phyloP scores from a whole-genome alignment of 2,888 invertebrate genomes.

The Lagria hirta region DNA sequence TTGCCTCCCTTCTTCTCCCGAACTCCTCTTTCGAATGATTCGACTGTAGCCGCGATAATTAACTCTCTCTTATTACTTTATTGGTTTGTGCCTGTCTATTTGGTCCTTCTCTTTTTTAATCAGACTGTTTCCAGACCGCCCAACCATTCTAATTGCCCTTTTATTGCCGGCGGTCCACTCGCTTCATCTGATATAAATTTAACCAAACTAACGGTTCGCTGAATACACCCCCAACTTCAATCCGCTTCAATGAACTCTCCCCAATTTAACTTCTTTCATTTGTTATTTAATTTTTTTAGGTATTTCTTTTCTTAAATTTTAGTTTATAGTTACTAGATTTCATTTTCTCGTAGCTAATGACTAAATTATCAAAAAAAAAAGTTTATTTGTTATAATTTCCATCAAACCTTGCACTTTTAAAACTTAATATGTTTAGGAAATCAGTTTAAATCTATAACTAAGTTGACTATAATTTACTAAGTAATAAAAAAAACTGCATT shows the following conservation, averaged over 20 bases:
- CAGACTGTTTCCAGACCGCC: conserved; percentile 53
- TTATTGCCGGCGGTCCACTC: conserved; percentile 51
- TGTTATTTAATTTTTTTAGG: conserved; percentile 37
- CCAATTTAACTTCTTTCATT: conserved; percentile 45
- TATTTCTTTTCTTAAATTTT: conserved; percentile 32
- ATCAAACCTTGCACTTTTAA: no score
- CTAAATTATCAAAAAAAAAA: conserved; percentile 1
- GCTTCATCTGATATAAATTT: conserved; percentile 51
- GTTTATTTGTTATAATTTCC: no score
- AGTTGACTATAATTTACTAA: no score
- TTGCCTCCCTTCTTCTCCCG: conserved; percentile 12
- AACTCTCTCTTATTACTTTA: conserved; percentile 55
- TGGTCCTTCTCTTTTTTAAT: conserved; percentile 55
- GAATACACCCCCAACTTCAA: conserved; percentile 35
- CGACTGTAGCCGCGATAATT: conserved; percentile 46
- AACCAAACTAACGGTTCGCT: conserved; percentile 50
- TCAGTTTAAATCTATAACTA: no score
- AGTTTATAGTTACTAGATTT: conserved; percentile 24
- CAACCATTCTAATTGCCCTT: conserved; percentile 54
- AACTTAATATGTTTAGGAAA: no score
- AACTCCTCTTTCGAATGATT: conserved; percentile 23
- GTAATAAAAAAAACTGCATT: no score
- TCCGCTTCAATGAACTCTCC: conserved; percentile 25
- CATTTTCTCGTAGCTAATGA: conserved; percentile 8
- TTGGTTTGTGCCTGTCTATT: conserved; percentile 54